Base-by-base conservation (phyloP, 2,888 invertebrate genomes). In the Caradrina clavipalpis region DNA sequence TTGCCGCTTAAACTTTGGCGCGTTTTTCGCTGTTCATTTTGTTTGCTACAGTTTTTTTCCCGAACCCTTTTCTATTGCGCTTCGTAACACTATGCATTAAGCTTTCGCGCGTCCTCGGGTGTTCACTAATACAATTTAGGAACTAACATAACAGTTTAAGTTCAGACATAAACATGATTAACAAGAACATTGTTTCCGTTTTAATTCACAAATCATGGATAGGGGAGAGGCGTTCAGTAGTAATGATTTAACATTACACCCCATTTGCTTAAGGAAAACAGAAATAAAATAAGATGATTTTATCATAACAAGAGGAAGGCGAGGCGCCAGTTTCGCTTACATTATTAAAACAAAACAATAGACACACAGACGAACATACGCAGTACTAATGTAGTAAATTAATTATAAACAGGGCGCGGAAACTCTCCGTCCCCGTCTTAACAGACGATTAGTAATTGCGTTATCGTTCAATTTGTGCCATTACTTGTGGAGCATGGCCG, bases 1-100 rank as follows among this genome's bases (percentile, higher is more conserved):
- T 93, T 92, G 90, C 90, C 92, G 91, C 90, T 93, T 92, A 91
- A 92, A 93, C 90, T 92, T 93, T 89, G 89, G 88, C 90, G 88
- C 89, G 85, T 91, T 81, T 90, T 87, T 73, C 86, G 86, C 86
- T 91, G 88, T 90, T 90, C 88, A 85, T 89, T 91, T 84, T 77
- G 85, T 82, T 86, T 89, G 82, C 70, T 81, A 80, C 85, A 79
- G 86, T 88, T 86, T 83, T 79, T 83, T 82, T 22, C 50, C 26
- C 54, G 22, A 63, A 56, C 62, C 57, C 51, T 61, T 26, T 68
- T 57, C 73, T 64, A 62, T 77, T 64, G 66, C 63, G 26, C 64
- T 82, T 76, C 69, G 73, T 78, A 64, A 65, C 71, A 82, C 76
- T 26, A 78, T 72, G 66, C 61, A 72, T 78, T 83, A 69, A 73